Base-by-base conservation (phyloP, 1,140 invertebrate genomes). In the Hycleus phaleratus region DNA sequence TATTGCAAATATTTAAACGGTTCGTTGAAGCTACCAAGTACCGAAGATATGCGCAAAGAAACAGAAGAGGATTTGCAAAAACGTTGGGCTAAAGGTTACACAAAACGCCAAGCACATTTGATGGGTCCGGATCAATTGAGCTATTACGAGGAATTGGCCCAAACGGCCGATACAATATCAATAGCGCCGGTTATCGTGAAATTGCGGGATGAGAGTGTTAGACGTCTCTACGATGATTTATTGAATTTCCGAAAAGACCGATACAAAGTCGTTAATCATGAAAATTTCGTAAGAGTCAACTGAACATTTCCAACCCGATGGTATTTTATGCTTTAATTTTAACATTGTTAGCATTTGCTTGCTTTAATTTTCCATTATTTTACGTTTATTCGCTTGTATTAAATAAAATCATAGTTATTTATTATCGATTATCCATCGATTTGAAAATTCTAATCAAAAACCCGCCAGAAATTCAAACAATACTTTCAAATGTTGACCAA, bases 81-180 rank as follows among this genome's bases (percentile, higher is more conserved):
- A 9, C 68, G 76, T 45, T 66, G 71, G 40, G 63, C 64, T 8
- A 69, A 67, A 45, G 82, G 82, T 5, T 68, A 82, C 7, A 65
- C 73, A 0, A 75, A 76, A 40, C 71, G 75, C 11, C 76, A 86
- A 65, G 83, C 82, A 32, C 85, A 87, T 64, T 72, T 76, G 68
- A 81, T 86, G 79, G 81, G 82, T 4, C 62, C 68, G 32, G 68
- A 76, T 12, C 78, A 80, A 77, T 69, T 71, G 4, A 42, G 46
- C 5, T 87, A 86, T 69, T 83, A 82, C 66, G 73, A 82, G 42
- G 77, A 81, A 46, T 67, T 87, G 2, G 79, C 83, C 1, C 67
- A 71, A 4, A 73, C 77, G 6, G 82, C 81, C 0, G 74, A 73
- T 2, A 68, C 80, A 50, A 61, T 66, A 12, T 71, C 73, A 1